phyloP scores from a whole-genome alignment of 2,888 invertebrate genomes.

The Odontothrips loti region DNA sequence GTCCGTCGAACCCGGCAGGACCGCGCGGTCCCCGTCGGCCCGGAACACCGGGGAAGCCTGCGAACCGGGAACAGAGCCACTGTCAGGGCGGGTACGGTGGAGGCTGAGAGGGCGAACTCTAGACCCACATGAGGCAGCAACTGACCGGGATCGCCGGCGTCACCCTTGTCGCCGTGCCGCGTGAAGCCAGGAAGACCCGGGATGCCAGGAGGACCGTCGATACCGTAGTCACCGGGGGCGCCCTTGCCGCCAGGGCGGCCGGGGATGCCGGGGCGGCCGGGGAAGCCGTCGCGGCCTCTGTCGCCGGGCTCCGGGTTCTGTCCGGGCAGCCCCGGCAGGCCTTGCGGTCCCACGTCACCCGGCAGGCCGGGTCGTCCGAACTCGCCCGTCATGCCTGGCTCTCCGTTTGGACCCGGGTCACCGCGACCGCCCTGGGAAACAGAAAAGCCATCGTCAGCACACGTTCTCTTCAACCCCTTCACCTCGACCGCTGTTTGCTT shows the following conservation, averaged over 20 bases:
- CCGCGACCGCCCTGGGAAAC: background rate
- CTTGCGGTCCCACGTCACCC: constrained; percentile 44
- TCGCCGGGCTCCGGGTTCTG: constrained; percentile 45
- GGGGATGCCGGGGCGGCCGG: constrained; percentile 54
- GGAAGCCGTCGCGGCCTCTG: constrained; percentile 42
- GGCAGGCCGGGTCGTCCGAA: constrained; percentile 37
- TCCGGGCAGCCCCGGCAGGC: constrained; percentile 54
- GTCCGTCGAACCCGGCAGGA: constrained; percentile 45
- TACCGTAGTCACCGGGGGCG: constrained; percentile 73
- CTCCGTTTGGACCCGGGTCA: background rate
- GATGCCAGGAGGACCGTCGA: constrained; percentile 62
- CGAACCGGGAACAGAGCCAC: constrained; percentile 27
- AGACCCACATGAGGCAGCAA: background rate
- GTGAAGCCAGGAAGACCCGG: constrained; percentile 59
- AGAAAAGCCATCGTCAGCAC: background rate
- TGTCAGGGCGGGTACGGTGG: constrained; percentile 5
- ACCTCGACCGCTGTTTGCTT: no score
- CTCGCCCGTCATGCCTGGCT: background rate
- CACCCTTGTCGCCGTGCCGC: constrained; percentile 57
- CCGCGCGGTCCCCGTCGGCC: constrained; percentile 59
- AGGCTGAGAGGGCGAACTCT: background rate
- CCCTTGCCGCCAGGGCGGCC: constrained; percentile 66
- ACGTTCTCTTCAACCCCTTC: no score
- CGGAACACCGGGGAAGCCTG: constrained; percentile 56
- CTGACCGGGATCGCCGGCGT: constrained; percentile 23